Base-by-base conservation (phyloP, 2,113 vertebrate species). In the Pseudopodoces humilis region DNA sequence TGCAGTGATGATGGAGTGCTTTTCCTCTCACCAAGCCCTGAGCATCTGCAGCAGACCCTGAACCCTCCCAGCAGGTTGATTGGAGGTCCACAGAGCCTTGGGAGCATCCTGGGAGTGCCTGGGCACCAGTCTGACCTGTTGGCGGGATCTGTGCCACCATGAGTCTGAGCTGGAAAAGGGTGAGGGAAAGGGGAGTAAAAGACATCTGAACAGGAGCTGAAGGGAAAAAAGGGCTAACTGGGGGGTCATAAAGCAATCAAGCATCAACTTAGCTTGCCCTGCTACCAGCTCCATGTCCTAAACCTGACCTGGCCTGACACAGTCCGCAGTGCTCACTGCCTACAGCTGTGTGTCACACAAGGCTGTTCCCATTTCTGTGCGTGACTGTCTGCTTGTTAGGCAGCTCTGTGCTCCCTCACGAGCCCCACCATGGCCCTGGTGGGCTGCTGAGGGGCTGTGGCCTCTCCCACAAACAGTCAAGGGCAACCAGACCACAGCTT, bases 371-470 rank as follows among this genome's bases (percentile, higher is more conserved):
- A 7, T 35, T 47, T n/a, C 28, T 44, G 6, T 44, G 37, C 0
- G 0, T 1, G 11, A 20, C 52, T 44, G 8, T 23, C 37, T 41
- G 27, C 31, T 58, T 33, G 35, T 27, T 46, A 16, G 78, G 46
- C 41, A 85, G n/a, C 52, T 74, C 3, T 4, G 44, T 20, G 33
- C 69, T 78, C 69, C 33, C 43, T 43, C 39, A 18, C 70, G n/a
- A n/a, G 39, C n/a, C 43, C 47, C 7, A 25, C 18, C 21, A 4
- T 4, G 1, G 2, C 27, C 30, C 11, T 0, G 0, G 17, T 0
- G 4, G 77, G 35, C 41, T 0, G 2, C 14, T 69, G 50, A 18
- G 25, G 28, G 8, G 4, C 24, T 23, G 3, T 52, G 50, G 9
- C 30, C 16, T 33, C 35, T 28, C 6, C 13, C 8, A 9, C 31